phyloP scores from a whole-genome alignment of 2,888 invertebrate genomes.

The Sthenelais limicola region DNA sequence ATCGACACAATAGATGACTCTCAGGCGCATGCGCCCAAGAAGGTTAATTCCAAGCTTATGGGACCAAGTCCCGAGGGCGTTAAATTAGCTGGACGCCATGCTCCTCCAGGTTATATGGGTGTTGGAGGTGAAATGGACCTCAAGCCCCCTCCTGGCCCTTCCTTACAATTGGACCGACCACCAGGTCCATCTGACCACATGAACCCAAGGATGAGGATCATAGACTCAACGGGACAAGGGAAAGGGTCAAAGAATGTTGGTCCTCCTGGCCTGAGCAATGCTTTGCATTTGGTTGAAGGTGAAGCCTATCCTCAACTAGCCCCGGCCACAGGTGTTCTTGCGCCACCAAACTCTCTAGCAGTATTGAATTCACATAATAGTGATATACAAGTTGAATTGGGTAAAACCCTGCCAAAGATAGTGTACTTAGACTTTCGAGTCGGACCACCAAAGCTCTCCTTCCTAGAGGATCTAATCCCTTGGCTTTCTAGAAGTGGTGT shows the following conservation, averaged over 20 bases:
- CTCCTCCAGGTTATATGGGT: slow-evolving; percentile 15
- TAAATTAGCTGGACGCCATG: too few relatives aligned
- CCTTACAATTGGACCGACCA: not conserved
- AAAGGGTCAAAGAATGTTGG: slow-evolving; percentile 4
- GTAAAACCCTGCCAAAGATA: not conserved
- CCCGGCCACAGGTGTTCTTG: too few relatives aligned
- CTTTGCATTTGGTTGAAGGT: slow-evolving; percentile 19
- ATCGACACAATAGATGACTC: not conserved
- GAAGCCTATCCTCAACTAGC: too few relatives aligned
- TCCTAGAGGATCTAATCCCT: not conserved
- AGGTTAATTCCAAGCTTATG: not conserved
- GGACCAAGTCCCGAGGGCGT: not conserved
- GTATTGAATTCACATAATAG: too few relatives aligned
- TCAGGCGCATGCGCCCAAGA: slow-evolving; percentile 30
- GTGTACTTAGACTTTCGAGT: slow-evolving; percentile 10
- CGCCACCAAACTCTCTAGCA: too few relatives aligned
- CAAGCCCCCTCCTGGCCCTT: slow-evolving; percentile 20
- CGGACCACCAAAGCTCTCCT: slow-evolving; percentile 17
- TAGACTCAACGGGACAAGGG: not conserved
- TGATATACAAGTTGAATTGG: too few relatives aligned
- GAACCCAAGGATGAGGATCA: slow-evolving; percentile 13
- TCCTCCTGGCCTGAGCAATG: slow-evolving; percentile 23
- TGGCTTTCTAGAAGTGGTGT: not conserved
- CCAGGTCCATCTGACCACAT: slow-evolving; percentile 1
- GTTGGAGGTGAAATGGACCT: slow-evolving; percentile 20